These are phyloP conservation scores for Apis laboriosa DNA, from an alignment of 1,140 invertebrate species.

Conservation along the genomic window DNA sequence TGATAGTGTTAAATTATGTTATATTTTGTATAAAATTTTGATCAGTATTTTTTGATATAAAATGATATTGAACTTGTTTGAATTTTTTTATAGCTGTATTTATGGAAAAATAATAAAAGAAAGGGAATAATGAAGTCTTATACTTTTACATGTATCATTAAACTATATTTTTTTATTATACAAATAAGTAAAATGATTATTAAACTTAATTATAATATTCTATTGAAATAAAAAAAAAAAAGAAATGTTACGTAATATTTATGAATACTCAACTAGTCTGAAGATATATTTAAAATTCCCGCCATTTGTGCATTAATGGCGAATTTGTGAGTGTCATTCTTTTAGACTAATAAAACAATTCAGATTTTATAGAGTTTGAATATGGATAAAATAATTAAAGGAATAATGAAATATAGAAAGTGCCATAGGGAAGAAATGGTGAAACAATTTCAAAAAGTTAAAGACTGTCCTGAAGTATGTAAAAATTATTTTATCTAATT, in stretches of 20 bases:
- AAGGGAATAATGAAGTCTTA: slow-evolving; percentile 11
- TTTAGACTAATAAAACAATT: slow-evolving; percentile 29
- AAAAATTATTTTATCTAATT: slow-evolving; percentile 4
- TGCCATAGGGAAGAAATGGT: slow-evolving; percentile 92
- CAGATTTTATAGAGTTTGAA: slow-evolving; percentile 19
- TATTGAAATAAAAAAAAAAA: background rate
- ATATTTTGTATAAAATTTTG: slow-evolving; percentile 23
- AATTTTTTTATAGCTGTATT: slow-evolving; percentile 31
- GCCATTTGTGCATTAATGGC: slow-evolving; percentile 52
- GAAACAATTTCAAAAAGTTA: slow-evolving; percentile 93
- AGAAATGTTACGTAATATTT: background rate
- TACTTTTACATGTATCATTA: slow-evolving; percentile 25
- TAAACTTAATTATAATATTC: background rate
- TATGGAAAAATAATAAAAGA: background rate
- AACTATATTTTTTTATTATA: slow-evolving; percentile 52
- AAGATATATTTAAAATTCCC: slow-evolving; percentile 41
- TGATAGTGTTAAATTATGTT: background rate
- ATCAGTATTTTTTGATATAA: background rate
- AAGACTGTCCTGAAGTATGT: slow-evolving; percentile 92
- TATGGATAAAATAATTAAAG: slow-evolving; percentile 93
- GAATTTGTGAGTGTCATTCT: slow-evolving; percentile 61
- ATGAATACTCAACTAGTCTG: background rate
- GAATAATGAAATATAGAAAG: slow-evolving; percentile 92
- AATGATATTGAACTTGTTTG: slow-evolving; percentile 15
- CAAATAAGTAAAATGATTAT: slow-evolving; percentile 44